Evolutionary conservation across 1,140 invertebrate species (phyloP).

Genomic region (Leptinotarsa texana): DNA sequence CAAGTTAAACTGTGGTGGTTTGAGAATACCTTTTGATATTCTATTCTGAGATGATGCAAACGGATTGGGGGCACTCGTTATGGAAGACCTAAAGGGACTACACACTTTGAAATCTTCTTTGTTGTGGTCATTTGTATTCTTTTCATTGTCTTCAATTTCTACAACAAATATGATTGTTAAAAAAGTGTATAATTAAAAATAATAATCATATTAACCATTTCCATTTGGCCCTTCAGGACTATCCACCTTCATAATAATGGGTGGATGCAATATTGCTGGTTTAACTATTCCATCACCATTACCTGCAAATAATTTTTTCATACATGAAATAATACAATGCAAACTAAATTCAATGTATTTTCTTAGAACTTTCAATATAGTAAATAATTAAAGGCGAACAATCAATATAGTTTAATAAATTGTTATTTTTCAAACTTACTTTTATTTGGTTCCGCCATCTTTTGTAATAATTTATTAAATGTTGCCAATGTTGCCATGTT

Average conservation of each 20-base stretch:
- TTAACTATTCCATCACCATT: conserved; percentile 15
- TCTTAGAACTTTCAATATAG: neutral
- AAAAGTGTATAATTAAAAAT: neutral
- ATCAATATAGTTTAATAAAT: neutral
- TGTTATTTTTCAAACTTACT: conserved; percentile 29
- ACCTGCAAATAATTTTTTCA: neutral
- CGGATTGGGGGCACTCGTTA: conserved; percentile 26
- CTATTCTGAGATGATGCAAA: conserved; percentile 38
- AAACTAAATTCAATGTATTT: too few species aligned
- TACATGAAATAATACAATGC: too few species aligned
- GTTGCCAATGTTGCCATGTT: conserved; percentile 3
- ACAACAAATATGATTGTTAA: conserved; percentile 24
- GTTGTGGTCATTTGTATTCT: conserved; percentile 30
- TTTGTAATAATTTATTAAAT: conserved; percentile 10
- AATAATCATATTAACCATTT: conserved; percentile 34
- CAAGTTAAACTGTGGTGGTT: conserved; percentile 45
- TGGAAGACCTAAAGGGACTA: conserved; percentile 29
- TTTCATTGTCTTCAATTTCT: conserved; percentile 43
- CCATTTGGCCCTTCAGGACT: conserved; percentile 43
- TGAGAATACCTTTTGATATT: conserved; percentile 41
- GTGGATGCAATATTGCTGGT: conserved; percentile 31
- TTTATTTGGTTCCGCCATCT: conserved; percentile 33
- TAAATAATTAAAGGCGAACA: neutral
- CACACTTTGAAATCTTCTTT: conserved; percentile 40
- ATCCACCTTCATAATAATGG: conserved; percentile 52